Evolutionary conservation across 2,888 invertebrate species (phyloP).

Genomic region (Diachrysia chrysitis): DNA sequence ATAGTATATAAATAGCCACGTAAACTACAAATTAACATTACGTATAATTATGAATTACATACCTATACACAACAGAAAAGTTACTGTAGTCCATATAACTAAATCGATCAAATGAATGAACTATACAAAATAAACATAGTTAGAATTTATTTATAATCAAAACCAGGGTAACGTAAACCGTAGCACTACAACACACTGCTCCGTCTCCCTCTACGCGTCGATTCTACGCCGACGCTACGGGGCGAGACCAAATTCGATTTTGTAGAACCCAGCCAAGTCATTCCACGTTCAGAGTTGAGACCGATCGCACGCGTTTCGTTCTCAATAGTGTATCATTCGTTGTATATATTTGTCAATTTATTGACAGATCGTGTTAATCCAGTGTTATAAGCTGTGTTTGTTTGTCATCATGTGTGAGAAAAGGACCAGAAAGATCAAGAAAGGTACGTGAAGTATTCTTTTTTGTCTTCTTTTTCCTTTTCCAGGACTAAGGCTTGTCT

Average conservation of each 20-base stretch:
- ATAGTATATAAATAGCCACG: neutral
- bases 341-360: conserved; percentile 44
- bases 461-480: conserved; percentile 7
- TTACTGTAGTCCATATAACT: neutral
- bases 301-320: conserved; percentile 56
- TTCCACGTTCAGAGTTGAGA: conserved; percentile 62
- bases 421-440: conserved; percentile 76
- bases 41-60: no score
- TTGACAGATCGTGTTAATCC: conserved; percentile 54
- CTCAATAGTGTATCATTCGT: conserved; percentile 36
- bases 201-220: conserved; percentile 52
- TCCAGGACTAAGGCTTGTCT: conserved; percentile 14
- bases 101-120: neutral
- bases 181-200: conserved; percentile 51
- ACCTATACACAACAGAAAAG: neutral
- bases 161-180: conserved; percentile 47
- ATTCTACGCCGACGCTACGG: conserved; percentile 46
- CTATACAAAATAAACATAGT: neutral
- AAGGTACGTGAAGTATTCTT: conserved; percentile 64
- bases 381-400: conserved; percentile 69
- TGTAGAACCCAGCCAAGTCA: conserved; percentile 59
- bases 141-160: neutral
- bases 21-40: no score
- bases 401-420: conserved; percentile 78
- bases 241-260: conserved; percentile 66